Evolutionary conservation across 1,140 invertebrate species (phyloP).

Genomic region (Psix sp.): DNA sequence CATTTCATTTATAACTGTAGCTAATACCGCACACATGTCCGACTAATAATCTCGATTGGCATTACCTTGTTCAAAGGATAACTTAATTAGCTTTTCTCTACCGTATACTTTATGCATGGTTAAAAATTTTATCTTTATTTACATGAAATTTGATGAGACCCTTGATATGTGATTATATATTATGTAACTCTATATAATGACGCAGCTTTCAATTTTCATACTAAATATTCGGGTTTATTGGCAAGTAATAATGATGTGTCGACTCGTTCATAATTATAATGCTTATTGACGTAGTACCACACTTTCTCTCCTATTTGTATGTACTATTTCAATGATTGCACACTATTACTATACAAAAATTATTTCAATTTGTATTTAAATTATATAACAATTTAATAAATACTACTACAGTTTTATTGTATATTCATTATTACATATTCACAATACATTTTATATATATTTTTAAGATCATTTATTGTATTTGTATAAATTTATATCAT

Average conservation of each 20-base stretch:
- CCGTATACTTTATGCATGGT: too few species aligned
- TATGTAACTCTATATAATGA: slow-evolving; percentile 36
- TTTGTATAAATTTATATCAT: too few species aligned
- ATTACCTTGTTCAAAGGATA: slow-evolving; percentile 3
- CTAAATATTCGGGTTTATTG: slow-evolving; percentile 45
- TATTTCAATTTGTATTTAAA: too few species aligned
- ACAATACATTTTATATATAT: too few species aligned
- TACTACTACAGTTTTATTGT: too few species aligned
- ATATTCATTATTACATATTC: too few species aligned
- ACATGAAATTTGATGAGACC: neutral
- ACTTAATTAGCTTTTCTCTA: slow-evolving; percentile 44
- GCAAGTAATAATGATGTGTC: slow-evolving; percentile 52
- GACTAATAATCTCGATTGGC: slow-evolving; percentile 22
- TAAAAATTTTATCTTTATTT: too few species aligned
- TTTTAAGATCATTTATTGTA: too few species aligned
- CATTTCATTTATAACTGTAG: slow-evolving; percentile 4
- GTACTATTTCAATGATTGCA: slow-evolving; percentile 46
- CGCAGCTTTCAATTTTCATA: slow-evolving; percentile 45
- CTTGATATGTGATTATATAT: slow-evolving; percentile 9
- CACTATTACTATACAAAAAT: slow-evolving; percentile 33
- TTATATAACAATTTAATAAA: too few species aligned
- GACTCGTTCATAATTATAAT: slow-evolving; percentile 51
- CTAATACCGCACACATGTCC: slow-evolving; percentile 31
- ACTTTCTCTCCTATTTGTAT: slow-evolving; percentile 46
- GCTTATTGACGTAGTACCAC: slow-evolving; percentile 25